Evolutionary conservation across 2,113 vertebrate genomes (phyloP).

Genomic region (Sclerurus mexicanus): DNA sequence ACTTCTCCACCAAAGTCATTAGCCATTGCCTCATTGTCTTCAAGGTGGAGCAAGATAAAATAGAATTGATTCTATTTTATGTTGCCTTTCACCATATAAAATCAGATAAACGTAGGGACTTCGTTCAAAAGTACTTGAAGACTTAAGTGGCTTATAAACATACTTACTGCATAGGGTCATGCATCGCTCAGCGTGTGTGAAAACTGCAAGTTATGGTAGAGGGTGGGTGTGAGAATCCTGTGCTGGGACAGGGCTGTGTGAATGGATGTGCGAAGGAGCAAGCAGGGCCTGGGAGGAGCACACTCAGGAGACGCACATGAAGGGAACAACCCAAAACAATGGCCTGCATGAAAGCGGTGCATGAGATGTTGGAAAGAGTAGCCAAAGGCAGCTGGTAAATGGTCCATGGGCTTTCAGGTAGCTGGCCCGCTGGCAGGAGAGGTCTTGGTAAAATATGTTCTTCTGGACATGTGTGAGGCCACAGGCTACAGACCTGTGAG

Average conservation of each 20-base stretch:
- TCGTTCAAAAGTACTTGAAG: background rate
- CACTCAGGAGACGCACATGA: rapidly evolving
- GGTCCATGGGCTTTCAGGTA: background rate
- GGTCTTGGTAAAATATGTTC: background rate
- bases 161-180: background rate
- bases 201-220: background rate
- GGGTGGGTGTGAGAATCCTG: background rate
- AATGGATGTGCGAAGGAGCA: background rate
- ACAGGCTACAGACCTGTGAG: background rate
- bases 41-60: background rate
- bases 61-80: background rate
- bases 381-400: background rate
- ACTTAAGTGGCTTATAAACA: background rate
- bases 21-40: background rate
- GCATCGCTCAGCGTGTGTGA: background rate
- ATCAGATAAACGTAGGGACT: background rate
- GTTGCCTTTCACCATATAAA: background rate
- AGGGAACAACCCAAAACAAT: background rate
- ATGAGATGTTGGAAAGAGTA: background rate
- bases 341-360: background rate
- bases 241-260: background rate
- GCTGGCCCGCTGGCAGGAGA: background rate
- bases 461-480: background rate
- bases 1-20: background rate
- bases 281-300: background rate